Base-by-base conservation (phyloP, 2,797 vertebrate genomes). In the Clarias fuscus region DNA sequence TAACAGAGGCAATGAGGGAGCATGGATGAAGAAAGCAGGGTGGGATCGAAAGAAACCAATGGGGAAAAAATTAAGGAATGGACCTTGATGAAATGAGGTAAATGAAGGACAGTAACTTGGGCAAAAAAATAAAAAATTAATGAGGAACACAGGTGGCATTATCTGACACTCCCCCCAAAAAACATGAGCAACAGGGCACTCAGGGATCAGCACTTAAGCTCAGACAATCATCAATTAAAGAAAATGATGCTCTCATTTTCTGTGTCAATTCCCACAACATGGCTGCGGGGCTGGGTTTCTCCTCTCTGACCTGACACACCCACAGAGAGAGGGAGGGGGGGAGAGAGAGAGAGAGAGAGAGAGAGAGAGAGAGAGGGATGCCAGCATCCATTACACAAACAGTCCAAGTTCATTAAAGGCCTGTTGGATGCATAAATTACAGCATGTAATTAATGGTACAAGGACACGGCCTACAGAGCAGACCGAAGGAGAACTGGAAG, bases 171-270 rank as follows among this genome's bases (percentile, higher is more conserved):
- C 56, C n/a, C 13, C 73, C 24, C 14, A 68, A 76, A 56, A 79
- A 65, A 37, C 22, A 81, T 79, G 86, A 89, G 79, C 89, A 91
- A 84, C 88, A 90, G 88, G 90, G 83, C 93, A 91, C 91, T 72
- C 89, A 77, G 88, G 92, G 93, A 93, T 91, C 88, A 94, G 91
- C 93, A 94, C 94, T 94, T 93, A 93, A 93, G 92, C 91, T 92
- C 91, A 93, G 91, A 92, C 89, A 82, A 92, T 94, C 93, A 93
- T 94, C 94, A 95, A 94, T 95, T 95, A 95, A 94, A 94, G 94
- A 94, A 81, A 94, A 94, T 94, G 86, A 95, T 93, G 92, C 88
- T 86, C 92, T 92, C 90, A 90, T 91, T 94, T 93, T 94, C 92
- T 91, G 91, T 93, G 92, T 94, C 93, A 93, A 91, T 92, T 92